Base-by-base conservation (phyloP, 2,888 invertebrate species). In the Phyto melanocephala region DNA sequence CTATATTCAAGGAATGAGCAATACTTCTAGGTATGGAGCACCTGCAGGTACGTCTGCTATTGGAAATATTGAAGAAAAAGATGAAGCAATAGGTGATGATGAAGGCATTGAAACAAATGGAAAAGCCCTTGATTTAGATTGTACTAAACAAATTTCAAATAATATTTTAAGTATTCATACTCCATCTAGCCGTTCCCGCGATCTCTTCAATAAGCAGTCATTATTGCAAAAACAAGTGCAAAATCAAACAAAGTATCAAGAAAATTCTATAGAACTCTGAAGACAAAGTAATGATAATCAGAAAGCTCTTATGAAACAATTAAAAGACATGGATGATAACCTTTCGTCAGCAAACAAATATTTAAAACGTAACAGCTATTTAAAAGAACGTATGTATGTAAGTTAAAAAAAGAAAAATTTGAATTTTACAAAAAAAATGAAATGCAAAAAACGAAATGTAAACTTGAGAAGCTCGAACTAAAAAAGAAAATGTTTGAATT, bases 141-240 rank as follows among this genome's bases (percentile, higher is more conserved):
- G n/a, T n/a, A n/a, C n/a, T n/a, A n/a, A 60, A 22, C 11, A 1
- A 60, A 13, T 7, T 33, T 17, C 7, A 24, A 24, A 13, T n/a
- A 0, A 54, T 24, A 54, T 10, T 1, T 0, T 47, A 8, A 62
- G 28, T 62, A 28, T 11, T 2, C 5, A 1, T 15, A 52, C 22
- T 22, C 20, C 24, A 24, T 22, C 13, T 28, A 0, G 6, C 6
- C 11, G 5, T 4, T 33, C 11, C 0, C 28, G 5, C 4, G 1
- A 15, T 56, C 0, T 15, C 4, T 22, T 2, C 7, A 28, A 40
- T 17, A 62, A 37, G 7, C 1, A 72, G 1, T 17, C 15, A 0
- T 17, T 62, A 7, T 52, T 56, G 8, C 10, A 52, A 52, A 63
- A 62, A n/a, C 62, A 70, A 70, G 62, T 62, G 1, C 33, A 37